These are phyloP conservation scores for Cranoglanis bouderius DNA, from an alignment of 2,113 vertebrate genomes.

Conservation along the genomic window DNA sequence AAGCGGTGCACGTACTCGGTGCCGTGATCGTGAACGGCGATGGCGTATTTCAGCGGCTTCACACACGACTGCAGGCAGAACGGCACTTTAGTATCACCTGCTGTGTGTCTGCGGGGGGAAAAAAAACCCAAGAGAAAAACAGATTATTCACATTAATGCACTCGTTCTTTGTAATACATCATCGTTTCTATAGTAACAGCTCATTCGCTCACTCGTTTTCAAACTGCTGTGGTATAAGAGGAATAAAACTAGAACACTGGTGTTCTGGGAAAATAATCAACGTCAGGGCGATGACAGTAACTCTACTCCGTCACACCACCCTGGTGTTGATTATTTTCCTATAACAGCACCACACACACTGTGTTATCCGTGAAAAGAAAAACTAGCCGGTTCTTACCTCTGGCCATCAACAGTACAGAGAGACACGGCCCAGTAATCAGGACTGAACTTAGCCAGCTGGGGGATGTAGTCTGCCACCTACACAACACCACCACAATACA, in stretches of 20 bases:
- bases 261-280: too few relatives aligned
- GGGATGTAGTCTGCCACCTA: constrained; percentile 99
- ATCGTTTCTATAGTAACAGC: neutral
- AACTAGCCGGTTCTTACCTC: constrained; percentile 72
- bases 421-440: constrained; percentile 93
- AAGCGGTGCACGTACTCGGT: constrained; percentile 97
- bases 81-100: constrained; percentile 96
- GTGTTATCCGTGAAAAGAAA: neutral
- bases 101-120: constrained; percentile 81
- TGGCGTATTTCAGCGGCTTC: constrained; percentile 94
- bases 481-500: neutral
- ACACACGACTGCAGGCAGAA: constrained; percentile 98
- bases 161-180: too few relatives aligned
- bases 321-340: neutral
- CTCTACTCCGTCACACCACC: too few relatives aligned
- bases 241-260: too few relatives aligned
- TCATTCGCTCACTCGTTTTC: neutral
- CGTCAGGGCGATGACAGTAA: too few relatives aligned
- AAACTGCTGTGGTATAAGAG: neutral
- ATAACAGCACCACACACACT: neutral
- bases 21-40: constrained; percentile 94
- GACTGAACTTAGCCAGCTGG: constrained; percentile 96
- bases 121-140: neutral
- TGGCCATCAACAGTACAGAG: constrained; percentile 98
- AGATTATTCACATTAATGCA: neutral